Evolutionary conservation across 2,888 invertebrate species (phyloP).

Genomic region (Orthonychiurus folsomi): DNA sequence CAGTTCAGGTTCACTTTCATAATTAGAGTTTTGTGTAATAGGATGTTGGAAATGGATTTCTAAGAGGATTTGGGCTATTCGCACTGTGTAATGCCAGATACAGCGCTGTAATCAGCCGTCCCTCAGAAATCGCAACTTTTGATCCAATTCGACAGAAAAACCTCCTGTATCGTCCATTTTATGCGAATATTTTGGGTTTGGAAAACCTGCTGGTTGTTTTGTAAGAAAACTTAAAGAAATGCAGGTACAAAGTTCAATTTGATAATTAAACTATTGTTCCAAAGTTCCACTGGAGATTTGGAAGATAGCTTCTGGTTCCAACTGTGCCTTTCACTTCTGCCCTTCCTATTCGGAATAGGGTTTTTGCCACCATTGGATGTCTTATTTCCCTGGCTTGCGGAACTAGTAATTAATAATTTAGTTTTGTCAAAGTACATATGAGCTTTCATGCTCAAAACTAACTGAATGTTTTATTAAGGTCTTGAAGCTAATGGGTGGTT

Average conservation of each 20-base stretch:
- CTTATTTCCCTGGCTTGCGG: conserved; percentile 36
- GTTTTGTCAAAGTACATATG: background rate
- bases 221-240: background rate
- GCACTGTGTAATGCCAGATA: conserved; percentile 35
- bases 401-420: conserved; percentile 19
- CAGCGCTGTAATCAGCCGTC: conserved; percentile 29
- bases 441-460: background rate
- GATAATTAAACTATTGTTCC: no score
- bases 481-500: conserved; percentile 23
- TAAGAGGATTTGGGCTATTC: conserved; percentile 25
- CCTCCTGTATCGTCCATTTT: conserved; percentile 32
- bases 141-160: conserved; percentile 26
- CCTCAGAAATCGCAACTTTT: conserved; percentile 35
- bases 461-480: conserved; percentile 16
- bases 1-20: background rate
- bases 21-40: background rate
- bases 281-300: background rate
- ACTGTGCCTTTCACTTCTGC: conserved; percentile 20
- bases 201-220: background rate
- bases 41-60: background rate
- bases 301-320: background rate
- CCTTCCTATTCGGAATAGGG: conserved; percentile 32
- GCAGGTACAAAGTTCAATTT: background rate
- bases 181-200: conserved; percentile 13
- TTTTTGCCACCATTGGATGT: conserved; percentile 35